These are phyloP conservation scores for Palloptera scutellata DNA, from an alignment of 2,888 invertebrate genomes.

Conservation along the genomic window DNA sequence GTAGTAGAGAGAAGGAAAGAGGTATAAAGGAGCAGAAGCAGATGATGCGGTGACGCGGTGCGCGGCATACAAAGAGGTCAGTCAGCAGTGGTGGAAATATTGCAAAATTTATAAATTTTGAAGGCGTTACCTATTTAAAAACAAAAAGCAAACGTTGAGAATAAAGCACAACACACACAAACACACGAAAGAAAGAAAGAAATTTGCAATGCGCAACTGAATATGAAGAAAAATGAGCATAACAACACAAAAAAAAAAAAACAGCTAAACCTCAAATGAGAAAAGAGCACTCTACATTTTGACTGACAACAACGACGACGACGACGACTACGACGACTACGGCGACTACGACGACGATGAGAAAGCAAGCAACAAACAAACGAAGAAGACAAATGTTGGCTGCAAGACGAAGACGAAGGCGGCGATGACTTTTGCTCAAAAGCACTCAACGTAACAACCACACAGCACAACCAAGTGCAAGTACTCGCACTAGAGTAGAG, in stretches of 20 bases:
- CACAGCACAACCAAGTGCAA: too few relatives aligned
- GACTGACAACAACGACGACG: slow-evolving; percentile 20
- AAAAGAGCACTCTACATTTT: slow-evolving; percentile 3
- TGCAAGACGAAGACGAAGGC: slow-evolving; percentile 6
- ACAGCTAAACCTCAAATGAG: slow-evolving; percentile 20
- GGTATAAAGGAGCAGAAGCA: not conserved
- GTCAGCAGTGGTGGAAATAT: slow-evolving; percentile 29
- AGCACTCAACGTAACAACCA: not conserved
- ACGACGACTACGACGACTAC: not conserved
- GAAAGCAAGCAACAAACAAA: too few relatives aligned
- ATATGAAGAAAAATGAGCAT: slow-evolving; percentile 21
- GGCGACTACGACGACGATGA: slow-evolving; percentile 2
- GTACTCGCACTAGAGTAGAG: too few relatives aligned
- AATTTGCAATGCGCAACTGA: slow-evolving; percentile 16
- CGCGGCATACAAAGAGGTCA: not conserved
- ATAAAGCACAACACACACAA: slow-evolving; percentile 9
- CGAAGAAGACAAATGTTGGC: not conserved
- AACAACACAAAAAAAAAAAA: not conserved
- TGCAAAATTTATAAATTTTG: slow-evolving; percentile 50
- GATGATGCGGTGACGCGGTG: not conserved
- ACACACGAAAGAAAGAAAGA: slow-evolving; percentile 3
- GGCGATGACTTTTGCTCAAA: slow-evolving; percentile 3
- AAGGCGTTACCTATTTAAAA: slow-evolving; percentile 57
- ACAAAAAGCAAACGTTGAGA: slow-evolving; percentile 8
- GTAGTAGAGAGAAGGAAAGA: not conserved